A percentile compares a stretch with the other conserved stretches of the same genome.
Evolutionary conservation across 2,113 vertebrate genomes (phyloP).

Genomic region (Stigmatopora nigra): DNA sequence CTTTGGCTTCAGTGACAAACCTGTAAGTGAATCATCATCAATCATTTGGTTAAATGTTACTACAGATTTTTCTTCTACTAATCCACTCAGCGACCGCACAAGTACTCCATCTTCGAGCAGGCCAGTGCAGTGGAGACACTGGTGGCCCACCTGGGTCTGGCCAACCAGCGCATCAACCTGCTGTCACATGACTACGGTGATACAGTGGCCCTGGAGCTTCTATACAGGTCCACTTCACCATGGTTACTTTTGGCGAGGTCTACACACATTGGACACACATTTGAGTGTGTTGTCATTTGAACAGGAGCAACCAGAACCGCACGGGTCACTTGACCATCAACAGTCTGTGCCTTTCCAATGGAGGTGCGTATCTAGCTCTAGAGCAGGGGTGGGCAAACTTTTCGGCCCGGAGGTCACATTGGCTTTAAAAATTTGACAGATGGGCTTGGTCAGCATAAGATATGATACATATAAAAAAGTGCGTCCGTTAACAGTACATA

Average conservation of each 20-base stretch:
- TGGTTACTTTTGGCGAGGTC: not conserved
- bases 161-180: conserved; percentile 78
- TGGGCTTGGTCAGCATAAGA: no score
- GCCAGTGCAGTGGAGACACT: conserved; percentile 85
- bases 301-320: conserved; percentile 82
- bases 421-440: no score
- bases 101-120: conserved; percentile 93
- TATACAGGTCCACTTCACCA: conserved; percentile 75
- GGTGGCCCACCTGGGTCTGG: conserved; percentile 76
- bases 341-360: conserved; percentile 92
- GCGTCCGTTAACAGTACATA: no score
- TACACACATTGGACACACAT: no score
- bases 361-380: conserved; percentile 62
- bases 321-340: conserved; percentile 82
- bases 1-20: conserved; percentile 96
- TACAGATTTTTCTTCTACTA: not conserved
- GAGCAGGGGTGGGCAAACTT: no score
- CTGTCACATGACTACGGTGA: conserved; percentile 91
- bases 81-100: conserved; percentile 76
- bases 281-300: not conserved
- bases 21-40: conserved; percentile 70
- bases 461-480: no score
- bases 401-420: no score
- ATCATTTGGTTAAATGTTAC: not conserved
- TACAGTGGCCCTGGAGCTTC: conserved; percentile 89